Base-by-base conservation (phyloP, 1,140 invertebrate genomes). In the Trissolcus basalis region DNA sequence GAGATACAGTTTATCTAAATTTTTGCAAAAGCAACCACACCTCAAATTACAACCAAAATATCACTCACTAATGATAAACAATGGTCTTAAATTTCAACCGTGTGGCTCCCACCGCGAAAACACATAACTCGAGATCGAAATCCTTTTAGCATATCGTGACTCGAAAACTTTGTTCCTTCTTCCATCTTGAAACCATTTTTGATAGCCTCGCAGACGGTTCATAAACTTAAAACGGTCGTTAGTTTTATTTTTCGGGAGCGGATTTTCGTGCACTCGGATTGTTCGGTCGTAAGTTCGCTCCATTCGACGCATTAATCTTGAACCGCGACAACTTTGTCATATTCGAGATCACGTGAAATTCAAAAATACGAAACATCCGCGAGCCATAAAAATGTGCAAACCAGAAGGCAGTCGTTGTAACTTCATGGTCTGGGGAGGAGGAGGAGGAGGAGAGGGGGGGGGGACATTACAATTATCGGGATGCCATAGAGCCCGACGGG, bases 141-240 rank as follows among this genome's bases (percentile, higher is more conserved):
- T 76, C 54, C 72, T 69, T 76, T 76, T 70, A 70, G 72, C 60
- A 70, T 76, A 76, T 65, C 72, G 72, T 76, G 72, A 76, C 72
- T 76, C 60, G 65, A 14, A 76, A 76, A 76, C 65, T 76, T 76
- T 55, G 19, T 27, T 49, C 59, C 59, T 47, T 33, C 65, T 65
- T 53, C 68, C 19, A 27, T 6, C 2, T 27, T 27, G 19, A 75
- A 76, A 70, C 64, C 65, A 64, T 69, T 75, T 76, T 76, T 76
- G 69, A 76, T 76, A 76, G 60, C 60, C 69, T 76, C 49, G 65
- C 72, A 76, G 72, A 27, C 19, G 48, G n/a, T 65, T 70, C 72
- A 70, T 76, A 65, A 76, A 69, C 72, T 76, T 70, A 69, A 76
- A 27, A 64, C 55, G 54, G 27, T 60, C 60, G 65, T 65, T 59